Conservation (phyloP, 30 jellyfish, hydroid and myxozoan species). For the Clytia hemisphaerica region DNA sequence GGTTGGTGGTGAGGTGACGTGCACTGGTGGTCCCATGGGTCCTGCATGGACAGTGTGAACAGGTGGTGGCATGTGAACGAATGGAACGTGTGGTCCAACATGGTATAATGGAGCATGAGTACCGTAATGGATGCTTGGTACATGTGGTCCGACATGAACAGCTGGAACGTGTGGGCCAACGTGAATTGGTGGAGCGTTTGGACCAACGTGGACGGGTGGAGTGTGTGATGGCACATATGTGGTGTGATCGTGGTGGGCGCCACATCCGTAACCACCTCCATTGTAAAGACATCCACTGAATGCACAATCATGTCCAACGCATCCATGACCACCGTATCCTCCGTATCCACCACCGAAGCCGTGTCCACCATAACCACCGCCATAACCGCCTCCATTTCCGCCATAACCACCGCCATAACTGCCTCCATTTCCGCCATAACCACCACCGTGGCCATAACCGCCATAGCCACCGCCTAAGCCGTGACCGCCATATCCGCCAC, state of each 20-base stretch:
- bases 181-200: slow-evolving; percentile 96
- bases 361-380: slow-evolving; percentile 41
- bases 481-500: slow-evolving; percentile 39
- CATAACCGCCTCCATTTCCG: slow-evolving; percentile 53
- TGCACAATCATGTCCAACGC: slow-evolving; percentile 39
- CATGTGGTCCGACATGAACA: slow-evolving; percentile 95
- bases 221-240: slow-evolving; percentile 95
- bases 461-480: slow-evolving; percentile 40
- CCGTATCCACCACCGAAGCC: slow-evolving; percentile 50
- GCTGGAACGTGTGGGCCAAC: slow-evolving; percentile 98
- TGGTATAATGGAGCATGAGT: slow-evolving; percentile 93
- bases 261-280: slow-evolving; percentile 41
- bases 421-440: slow-evolving; percentile 44
- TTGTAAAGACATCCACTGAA: slow-evolving; percentile 31
- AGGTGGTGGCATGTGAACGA: slow-evolving; percentile 95
- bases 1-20: slow-evolving; percentile 92
- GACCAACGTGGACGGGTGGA: slow-evolving; percentile 97
- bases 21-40: slow-evolving; percentile 97
- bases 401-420: slow-evolving; percentile 29
- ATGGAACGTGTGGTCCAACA: slow-evolving; percentile 95
- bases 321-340: slow-evolving; percentile 47
- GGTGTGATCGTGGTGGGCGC: slow-evolving; percentile 77
- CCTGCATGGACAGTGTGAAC: slow-evolving; percentile 93
- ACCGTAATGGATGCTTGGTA: slow-evolving; percentile 90
- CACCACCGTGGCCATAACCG: slow-evolving; percentile 49